A percentile compares a stretch with the other conserved stretches of the same genome.
phyloP scores from a whole-genome alignment of 2,797 vertebrate species.

The Menidia menidia region DNA sequence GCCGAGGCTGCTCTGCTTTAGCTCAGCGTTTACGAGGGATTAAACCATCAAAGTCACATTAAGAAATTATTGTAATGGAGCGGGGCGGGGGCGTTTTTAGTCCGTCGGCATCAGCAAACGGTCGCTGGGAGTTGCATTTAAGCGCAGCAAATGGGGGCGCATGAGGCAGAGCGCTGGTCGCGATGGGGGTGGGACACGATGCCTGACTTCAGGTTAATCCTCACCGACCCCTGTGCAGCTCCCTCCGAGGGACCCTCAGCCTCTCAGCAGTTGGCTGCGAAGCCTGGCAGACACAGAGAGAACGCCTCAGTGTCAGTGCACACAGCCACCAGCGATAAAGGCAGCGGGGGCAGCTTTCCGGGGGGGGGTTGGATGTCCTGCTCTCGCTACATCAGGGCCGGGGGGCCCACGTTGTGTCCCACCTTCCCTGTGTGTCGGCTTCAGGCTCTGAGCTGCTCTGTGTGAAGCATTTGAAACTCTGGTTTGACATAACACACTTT shows the following conservation, averaged over 20 bases:
- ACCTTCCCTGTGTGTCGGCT: neutral
- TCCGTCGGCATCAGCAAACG: neutral
- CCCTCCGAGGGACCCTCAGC: neutral
- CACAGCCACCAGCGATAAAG: too few species aligned
- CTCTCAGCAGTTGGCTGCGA: conserved; percentile 9
- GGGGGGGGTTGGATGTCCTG: conserved; percentile 42
- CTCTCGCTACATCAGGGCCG: conserved; percentile 8
- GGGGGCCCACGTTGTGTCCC: conserved; percentile 14
- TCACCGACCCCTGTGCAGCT: conserved; percentile 9
- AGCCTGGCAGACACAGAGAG: neutral
- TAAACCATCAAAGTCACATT: neutral
- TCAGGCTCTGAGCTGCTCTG: neutral
- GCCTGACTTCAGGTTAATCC: conserved; percentile 27
- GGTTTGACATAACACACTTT: neutral
- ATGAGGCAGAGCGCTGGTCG: neutral
- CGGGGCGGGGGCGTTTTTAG: too few species aligned
- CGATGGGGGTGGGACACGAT: neutral
- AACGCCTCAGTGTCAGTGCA: too few species aligned
- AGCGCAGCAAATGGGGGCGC: neutral
- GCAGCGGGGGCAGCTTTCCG: neutral
- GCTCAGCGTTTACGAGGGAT: conserved; percentile 8
- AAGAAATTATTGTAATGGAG: neutral
- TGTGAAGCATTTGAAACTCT: conserved; percentile 12
- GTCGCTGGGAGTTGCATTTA: neutral
- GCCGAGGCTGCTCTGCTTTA: conserved; percentile 18